Percentiles rank a stretch among this genome's conserved stretches.
Conservation (phyloP, 2,797 vertebrate species). For the Argentina silus region DNA sequence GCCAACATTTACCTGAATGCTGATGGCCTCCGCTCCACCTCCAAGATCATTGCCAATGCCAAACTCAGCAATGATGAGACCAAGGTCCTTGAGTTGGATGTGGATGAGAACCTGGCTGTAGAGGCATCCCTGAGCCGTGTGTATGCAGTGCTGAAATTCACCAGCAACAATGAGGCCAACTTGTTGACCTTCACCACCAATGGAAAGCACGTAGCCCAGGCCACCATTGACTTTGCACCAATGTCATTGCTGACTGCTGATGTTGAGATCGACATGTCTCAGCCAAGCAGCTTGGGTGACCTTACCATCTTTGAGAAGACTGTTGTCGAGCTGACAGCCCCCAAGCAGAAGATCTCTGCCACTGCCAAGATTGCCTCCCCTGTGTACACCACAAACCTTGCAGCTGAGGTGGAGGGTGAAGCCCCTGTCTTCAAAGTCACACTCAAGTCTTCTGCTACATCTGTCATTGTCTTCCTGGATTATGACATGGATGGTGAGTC, state of each 20-base stretch:
- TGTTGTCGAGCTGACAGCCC: slow-evolving; percentile 67
- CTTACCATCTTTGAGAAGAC: slow-evolving; percentile 73
- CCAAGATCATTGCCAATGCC: slow-evolving; percentile 75
- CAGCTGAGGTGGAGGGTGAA: slow-evolving; percentile 71
- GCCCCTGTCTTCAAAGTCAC: slow-evolving; percentile 75
- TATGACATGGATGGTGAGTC: slow-evolving; percentile 85
- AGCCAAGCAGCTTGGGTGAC: slow-evolving; percentile 78
- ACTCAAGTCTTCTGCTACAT: slow-evolving; percentile 83
- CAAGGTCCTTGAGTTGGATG: slow-evolving; percentile 76
- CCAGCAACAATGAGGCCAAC: slow-evolving; percentile 75
- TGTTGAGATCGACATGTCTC: slow-evolving; percentile 79
- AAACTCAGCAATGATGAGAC: slow-evolving; percentile 65
- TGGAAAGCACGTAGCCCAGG: slow-evolving; percentile 79
- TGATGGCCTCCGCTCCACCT: slow-evolving; percentile 79
- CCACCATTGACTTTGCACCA: slow-evolving; percentile 80
- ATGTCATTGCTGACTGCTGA: slow-evolving; percentile 70
- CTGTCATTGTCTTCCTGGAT: slow-evolving; percentile 82
- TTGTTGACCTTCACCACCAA: slow-evolving; percentile 70
- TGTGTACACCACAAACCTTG: slow-evolving; percentile 81
- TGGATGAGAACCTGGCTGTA: slow-evolving; percentile 82
- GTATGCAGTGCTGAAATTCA: slow-evolving; percentile 81
- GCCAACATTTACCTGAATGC: slow-evolving; percentile 82
- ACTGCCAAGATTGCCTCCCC: slow-evolving; percentile 79
- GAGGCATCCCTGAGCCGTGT: slow-evolving; percentile 80
- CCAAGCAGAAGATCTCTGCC: slow-evolving; percentile 80